Base-by-base conservation (phyloP, 2,113 vertebrate genomes). In the Gallinago paraguaiae region DNA sequence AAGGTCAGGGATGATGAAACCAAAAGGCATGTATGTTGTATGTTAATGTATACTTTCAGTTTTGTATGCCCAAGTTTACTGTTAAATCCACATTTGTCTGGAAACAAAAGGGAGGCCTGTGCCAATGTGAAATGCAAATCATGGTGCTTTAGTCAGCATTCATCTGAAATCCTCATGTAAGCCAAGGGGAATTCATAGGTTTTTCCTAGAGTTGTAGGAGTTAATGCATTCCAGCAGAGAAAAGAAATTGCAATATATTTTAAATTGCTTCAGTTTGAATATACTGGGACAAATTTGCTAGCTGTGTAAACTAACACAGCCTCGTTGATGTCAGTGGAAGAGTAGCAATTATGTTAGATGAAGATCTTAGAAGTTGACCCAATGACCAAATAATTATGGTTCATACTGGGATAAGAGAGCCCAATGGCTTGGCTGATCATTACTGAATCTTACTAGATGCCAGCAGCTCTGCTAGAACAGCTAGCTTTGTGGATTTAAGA, bases 41-140 rank as follows among this genome's bases (percentile, higher is more conserved):
- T 70, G 45, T 81, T 65, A 84, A 74, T 48, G 13, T 56, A 50
- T 59, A 60, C 15, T 64, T 78, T 82, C 23, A 50, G 43, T 48
- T 91, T 59, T 88, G 6, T 41, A 41, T 72, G 45, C 27, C 23
- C 57, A 19, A 45, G 46, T 81, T 53, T 93, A 4, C n/a, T 45
- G 19, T 67, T 77, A 75, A 72, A 93, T 64, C n/a, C 13, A 82
- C 28, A 16, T 24, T 86, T 92, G 35, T 85, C 59, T 79, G 51
- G 64, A 92, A 97, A 82, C 59, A 90, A 88, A 86, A 94, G 57
- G 35, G 57, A 86, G 60, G 20, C 31, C 82, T 74, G 56, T 76
- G 72, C 78, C 72, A 72, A 8, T n/a, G 71, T 20, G 64, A 74
- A 83, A 92, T 75, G 83, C 39, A 95, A 85, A 91, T 82, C 0